Evolutionary conservation across 2,888 invertebrate genomes (phyloP).

Genomic region (Syrphus vitripennis): DNA sequence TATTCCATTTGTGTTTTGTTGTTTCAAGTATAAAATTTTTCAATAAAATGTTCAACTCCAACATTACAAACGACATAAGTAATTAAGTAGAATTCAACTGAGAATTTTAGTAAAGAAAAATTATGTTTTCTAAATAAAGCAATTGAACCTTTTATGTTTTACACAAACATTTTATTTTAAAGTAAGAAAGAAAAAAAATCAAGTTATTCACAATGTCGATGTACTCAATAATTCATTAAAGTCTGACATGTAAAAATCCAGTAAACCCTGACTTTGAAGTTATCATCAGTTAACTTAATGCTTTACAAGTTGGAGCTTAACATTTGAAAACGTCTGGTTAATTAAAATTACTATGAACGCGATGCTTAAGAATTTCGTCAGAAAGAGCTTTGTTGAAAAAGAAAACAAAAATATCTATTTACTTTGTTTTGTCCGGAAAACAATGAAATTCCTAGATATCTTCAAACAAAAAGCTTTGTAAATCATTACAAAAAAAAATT

Average conservation of each 20-base stretch:
- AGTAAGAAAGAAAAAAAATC: background rate
- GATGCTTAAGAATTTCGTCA: background rate
- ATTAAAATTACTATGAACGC: background rate
- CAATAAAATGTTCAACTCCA: too few species aligned
- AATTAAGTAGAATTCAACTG: background rate
- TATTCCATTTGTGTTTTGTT: too few species aligned
- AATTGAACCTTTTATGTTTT: background rate
- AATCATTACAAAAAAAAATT: background rate
- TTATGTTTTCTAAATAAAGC: background rate
- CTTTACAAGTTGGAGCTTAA: background rate
- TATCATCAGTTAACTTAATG: too few species aligned
- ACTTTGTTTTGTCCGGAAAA: background rate
- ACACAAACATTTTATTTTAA: background rate
- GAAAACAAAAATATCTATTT: background rate
- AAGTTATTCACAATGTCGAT: background rate
- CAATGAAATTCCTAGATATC: background rate
- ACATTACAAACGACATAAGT: too few species aligned
- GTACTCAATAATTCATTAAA: background rate
- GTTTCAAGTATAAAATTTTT: too few species aligned
- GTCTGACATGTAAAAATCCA: background rate
- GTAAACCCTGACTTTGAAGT: slow-evolving; percentile 6
- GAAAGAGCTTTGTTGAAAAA: background rate
- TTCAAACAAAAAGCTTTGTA: background rate
- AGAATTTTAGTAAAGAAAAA: background rate
- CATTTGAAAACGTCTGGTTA: background rate